Evolutionary conservation across 35 echinoderm and acorn worm species (phyloP), one percentile per base, ranked within the genome.

Genomic region (Hemicentrotus pulcherrimus): DNA sequence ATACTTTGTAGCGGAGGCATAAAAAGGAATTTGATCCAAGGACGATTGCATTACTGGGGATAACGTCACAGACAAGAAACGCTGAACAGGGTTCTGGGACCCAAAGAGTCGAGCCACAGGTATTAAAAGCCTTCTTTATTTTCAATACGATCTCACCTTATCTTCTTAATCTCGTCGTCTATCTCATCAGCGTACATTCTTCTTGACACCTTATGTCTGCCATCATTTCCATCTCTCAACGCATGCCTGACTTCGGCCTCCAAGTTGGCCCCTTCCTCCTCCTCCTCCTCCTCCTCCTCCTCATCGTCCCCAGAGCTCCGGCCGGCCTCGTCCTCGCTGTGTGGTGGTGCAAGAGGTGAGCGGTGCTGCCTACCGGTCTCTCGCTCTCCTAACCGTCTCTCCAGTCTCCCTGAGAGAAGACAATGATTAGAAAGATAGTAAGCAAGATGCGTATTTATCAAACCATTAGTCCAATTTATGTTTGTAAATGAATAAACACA

Each of bases 141-240:
- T 55, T 55, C 8, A 2, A 70, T 28, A 8, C n/a, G 7, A 24
- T 85, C 91, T 15, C 32, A 96, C 96, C 96, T 97, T 9, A 98
- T 88, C 47, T 95, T 91, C 52, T 98, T 98, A 32, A 98, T 88
- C 88, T 98, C 92, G 31, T 92, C 93, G 52, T 98, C 97, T 28
- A 97, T 94, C 31, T 98, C 97, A 94, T 98, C 97, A 33, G 97
- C 97, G 91, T 98, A 98, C 97, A 98, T 98, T 78, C 96, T 88
- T 91, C 94, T 96, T 47, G 71, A 58, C 35, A 85, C 92, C 95
- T 95, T 91, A 16, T 91, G n/a, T 31, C 88, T 48, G n/a, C 88
- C 86, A 18, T 48, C 88, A 2, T 95, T 47, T 9, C 15, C 32
- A 14, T 58, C 32, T 31, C 96, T 94, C 31, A 96, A 46, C 14